Percentiles rank a stretch among this genome's conserved stretches.
Evolutionary conservation across 2,113 vertebrate genomes (phyloP).

Genomic region (Ageneiosus marmoratus): DNA sequence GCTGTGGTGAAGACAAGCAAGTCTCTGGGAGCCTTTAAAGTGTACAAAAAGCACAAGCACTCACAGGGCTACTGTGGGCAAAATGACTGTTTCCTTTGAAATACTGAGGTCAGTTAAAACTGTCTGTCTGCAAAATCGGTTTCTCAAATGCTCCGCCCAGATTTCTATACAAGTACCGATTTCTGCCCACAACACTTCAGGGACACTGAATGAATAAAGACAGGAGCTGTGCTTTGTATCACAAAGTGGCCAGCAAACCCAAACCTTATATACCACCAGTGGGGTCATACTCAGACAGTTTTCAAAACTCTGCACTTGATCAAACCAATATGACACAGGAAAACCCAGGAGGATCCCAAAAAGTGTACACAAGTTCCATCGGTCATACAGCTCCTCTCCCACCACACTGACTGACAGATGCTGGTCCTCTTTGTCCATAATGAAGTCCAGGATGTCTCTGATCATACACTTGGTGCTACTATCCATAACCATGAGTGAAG

Average conservation of each 20-base stretch:
- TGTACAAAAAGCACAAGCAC: background rate
- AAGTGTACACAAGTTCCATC: slow-evolving; percentile 87
- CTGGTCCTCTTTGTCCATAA: slow-evolving; percentile 58
- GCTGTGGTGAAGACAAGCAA: background rate
- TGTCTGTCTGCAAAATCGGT: slow-evolving; percentile 73
- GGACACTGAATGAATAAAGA: slow-evolving; percentile 90
- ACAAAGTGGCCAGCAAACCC: slow-evolving; percentile 68
- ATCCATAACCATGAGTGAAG: slow-evolving; percentile 57
- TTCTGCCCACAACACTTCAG: slow-evolving; percentile 72
- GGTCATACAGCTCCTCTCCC: slow-evolving; percentile 50
- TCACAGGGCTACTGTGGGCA: slow-evolving; percentile 83
- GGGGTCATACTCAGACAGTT: slow-evolving; percentile 86
- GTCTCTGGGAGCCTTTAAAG: background rate
- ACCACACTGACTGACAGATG: slow-evolving; percentile 58
- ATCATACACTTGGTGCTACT: slow-evolving; percentile 60
- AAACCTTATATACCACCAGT: slow-evolving; percentile 76
- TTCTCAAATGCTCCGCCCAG: slow-evolving; percentile 75
- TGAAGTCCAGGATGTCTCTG: slow-evolving; percentile 64
- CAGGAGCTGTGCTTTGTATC: slow-evolving; percentile 57
- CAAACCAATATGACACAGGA: slow-evolving; percentile 83
- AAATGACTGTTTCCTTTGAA: slow-evolving; percentile 73
- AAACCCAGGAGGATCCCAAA: slow-evolving; percentile 88
- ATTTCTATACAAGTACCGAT: slow-evolving; percentile 62
- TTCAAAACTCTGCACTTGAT: slow-evolving; percentile 64
- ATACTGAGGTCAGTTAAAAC: slow-evolving; percentile 79